A percentile compares a stretch with the other conserved stretches of the same genome.
Evolutionary conservation across 1,140 invertebrate genomes (phyloP).

Genomic region (Lithobius niger): DNA sequence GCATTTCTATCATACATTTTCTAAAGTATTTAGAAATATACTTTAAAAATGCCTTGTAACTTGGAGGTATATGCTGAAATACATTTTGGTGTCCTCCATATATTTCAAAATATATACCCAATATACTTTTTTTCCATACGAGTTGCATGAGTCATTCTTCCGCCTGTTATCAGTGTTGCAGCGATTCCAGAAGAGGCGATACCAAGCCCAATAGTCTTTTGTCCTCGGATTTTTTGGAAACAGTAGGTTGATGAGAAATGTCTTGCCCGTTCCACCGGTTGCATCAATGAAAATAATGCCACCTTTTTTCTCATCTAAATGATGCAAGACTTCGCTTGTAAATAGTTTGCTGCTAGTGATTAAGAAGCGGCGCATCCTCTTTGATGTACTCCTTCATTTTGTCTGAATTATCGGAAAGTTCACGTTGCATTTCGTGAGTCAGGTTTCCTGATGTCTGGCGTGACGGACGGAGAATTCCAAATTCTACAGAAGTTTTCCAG

Average conservation of each 20-base stretch:
- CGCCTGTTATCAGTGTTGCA: constrained; percentile 35
- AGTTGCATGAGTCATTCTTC: constrained; percentile 37
- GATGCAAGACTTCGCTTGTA: constrained; percentile 30
- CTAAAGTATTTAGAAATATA: too few species aligned
- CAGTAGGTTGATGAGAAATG: constrained; percentile 31
- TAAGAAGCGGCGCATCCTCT: constrained; percentile 24
- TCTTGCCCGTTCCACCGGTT: constrained; percentile 34
- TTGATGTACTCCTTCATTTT: constrained; percentile 23
- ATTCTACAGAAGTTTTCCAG: too few species aligned
- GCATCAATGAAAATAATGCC: constrained; percentile 33
- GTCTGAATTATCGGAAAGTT: too few species aligned
- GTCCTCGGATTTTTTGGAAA: constrained; percentile 27
- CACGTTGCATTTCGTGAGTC: constrained; percentile 25
- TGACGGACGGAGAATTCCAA: too few species aligned
- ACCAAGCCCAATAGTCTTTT: constrained; percentile 30
- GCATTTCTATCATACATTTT: too few species aligned
- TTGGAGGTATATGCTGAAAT: too few species aligned
- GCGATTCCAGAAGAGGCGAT: constrained; percentile 41
- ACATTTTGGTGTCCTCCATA: too few species aligned
- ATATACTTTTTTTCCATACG: too few species aligned
- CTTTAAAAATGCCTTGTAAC: too few species aligned
- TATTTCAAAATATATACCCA: too few species aligned
- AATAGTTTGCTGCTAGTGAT: constrained; percentile 27
- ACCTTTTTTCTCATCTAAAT: constrained; percentile 23
- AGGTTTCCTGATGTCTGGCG: too few species aligned